Conservation (phyloP, 2,888 invertebrate genomes). For the Cremastobaeus sp. region DNA sequence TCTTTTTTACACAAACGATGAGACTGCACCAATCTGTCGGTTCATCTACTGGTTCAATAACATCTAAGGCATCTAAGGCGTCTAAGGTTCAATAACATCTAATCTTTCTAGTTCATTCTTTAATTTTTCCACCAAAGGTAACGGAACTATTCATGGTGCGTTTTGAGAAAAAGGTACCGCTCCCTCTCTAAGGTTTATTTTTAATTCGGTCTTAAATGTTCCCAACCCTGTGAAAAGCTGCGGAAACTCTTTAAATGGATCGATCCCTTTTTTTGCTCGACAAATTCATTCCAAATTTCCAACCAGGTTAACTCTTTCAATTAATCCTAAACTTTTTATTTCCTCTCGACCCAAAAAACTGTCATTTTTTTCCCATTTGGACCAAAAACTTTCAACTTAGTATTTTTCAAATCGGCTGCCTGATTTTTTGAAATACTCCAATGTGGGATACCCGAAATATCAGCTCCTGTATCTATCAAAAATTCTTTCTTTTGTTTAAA, state of each 20-base stretch:
- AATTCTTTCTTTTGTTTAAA: conserved; percentile 28
- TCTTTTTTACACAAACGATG: conserved; percentile 70
- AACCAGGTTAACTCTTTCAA: conserved; percentile 35
- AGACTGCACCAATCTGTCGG: conserved; percentile 72
- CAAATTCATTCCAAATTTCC: background rate
- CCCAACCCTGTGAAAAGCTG: conserved; percentile 61
- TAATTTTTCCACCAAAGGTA: conserved; percentile 68
- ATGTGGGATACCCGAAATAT: conserved; percentile 40
- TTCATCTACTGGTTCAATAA: conserved; percentile 67
- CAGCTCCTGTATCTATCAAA: conserved; percentile 51
- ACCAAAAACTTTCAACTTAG: conserved; percentile 41
- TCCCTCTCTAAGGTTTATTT: conserved; percentile 63
- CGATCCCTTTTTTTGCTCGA: conserved; percentile 1
- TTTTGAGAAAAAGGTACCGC: conserved; percentile 65
- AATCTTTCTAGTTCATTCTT: conserved; percentile 68
- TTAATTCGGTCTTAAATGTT: conserved; percentile 62
- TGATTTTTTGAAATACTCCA: conserved; percentile 22
- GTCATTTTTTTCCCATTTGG: conserved; percentile 48
- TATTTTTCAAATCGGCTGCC: conserved; percentile 18
- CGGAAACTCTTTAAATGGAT: conserved; percentile 46
- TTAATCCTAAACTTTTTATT: conserved; percentile 44
- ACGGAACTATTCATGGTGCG: conserved; percentile 67
- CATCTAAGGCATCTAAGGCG: conserved; percentile 58
- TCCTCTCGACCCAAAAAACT: conserved; percentile 57
- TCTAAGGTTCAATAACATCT: too few relatives aligned